Evolutionary conservation across 1,140 invertebrate species (phyloP).

Genomic region (Halyomorpha halys): DNA sequence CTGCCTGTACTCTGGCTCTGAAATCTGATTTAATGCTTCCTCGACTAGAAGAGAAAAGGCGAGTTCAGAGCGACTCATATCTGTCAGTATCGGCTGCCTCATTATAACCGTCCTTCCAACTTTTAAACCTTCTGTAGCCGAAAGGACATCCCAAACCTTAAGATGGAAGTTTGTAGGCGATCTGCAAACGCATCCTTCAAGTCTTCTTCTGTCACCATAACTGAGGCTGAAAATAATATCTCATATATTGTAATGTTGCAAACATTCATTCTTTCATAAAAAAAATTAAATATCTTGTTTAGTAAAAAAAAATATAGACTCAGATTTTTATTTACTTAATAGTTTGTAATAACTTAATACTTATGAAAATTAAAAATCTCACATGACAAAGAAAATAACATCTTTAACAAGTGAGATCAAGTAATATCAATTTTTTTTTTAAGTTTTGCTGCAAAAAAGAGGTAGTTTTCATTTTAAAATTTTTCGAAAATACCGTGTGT

Average conservation of each 20-base stretch:
- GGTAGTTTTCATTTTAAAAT: too few relatives aligned
- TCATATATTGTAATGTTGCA: too few relatives aligned
- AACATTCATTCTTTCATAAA: not conserved
- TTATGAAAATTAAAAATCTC: not conserved
- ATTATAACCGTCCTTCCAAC: constrained; percentile 75
- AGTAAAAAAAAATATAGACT: too few relatives aligned
- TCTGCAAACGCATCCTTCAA: constrained; percentile 91
- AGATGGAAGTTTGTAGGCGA: constrained; percentile 92
- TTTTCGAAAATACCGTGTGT: too few relatives aligned
- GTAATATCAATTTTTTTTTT: too few relatives aligned
- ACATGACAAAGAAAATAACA: not conserved
- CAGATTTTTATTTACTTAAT: too few relatives aligned
- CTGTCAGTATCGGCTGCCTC: constrained; percentile 82
- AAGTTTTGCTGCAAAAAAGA: too few relatives aligned
- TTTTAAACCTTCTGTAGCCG: constrained; percentile 76
- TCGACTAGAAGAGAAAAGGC: constrained; percentile 95
- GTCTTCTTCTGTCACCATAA: constrained; percentile 65
- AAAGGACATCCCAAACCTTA: constrained; percentile 89
- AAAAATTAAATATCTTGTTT: not conserved
- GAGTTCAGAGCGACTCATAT: constrained; percentile 93
- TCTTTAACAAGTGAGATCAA: too few relatives aligned
- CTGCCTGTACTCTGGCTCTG: constrained; percentile 82
- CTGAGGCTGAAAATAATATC: constrained; percentile 45
- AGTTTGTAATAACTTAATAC: too few relatives aligned
- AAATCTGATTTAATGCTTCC: constrained; percentile 79